A percentile compares a stretch with the other conserved stretches of the same genome.
Evolutionary conservation across 2,113 vertebrate species (phyloP).

Genomic region (Puma concolor): DNA sequence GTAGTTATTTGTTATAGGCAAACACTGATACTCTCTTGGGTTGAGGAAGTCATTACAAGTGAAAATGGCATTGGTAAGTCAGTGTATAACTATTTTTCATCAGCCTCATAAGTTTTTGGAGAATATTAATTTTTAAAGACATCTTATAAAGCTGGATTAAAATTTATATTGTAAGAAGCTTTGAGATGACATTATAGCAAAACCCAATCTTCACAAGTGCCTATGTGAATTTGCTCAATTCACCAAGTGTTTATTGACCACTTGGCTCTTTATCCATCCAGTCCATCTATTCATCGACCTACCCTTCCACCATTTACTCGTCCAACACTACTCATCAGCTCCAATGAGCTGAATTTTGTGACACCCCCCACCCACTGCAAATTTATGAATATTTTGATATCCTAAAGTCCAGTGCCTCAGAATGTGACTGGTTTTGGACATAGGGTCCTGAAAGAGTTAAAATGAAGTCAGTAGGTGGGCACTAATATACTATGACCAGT

Average conservation of each 20-base stretch:
- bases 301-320: background rate
- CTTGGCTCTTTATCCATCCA: background rate
- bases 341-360: background rate
- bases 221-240: background rate
- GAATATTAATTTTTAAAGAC: conserved; percentile 16
- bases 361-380: background rate
- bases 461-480: background rate
- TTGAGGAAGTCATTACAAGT: background rate
- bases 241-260: background rate
- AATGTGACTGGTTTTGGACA: background rate
- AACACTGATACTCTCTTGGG: background rate
- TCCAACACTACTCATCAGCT: background rate
- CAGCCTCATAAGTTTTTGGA: conserved; percentile 14
- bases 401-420: background rate
- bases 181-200: background rate
- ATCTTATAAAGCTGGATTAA: background rate
- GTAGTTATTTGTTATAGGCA: background rate
- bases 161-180: background rate
- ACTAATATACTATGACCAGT: background rate
- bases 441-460: background rate
- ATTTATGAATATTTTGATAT: background rate
- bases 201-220: background rate
- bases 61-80: background rate
- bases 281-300: background rate
- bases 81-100: background rate